Evolutionary conservation across 2,888 invertebrate genomes (phyloP), one percentile per base, ranked within the genome.

Genomic region (Drosophila cracens): DNA sequence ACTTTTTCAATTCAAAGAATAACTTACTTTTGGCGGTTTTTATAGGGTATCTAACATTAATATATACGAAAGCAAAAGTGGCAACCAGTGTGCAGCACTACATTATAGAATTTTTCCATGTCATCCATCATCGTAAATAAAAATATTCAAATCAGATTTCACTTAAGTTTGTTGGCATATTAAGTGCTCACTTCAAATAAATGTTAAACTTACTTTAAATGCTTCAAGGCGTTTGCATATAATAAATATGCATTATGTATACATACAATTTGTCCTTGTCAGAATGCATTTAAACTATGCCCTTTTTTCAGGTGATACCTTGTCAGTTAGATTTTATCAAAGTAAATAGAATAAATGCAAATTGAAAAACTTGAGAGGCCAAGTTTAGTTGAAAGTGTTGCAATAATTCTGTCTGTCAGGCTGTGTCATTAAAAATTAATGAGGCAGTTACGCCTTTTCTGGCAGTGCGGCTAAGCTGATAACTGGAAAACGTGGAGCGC

Each of bases 161-260:
- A 34, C 58, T 58, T 53, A 51, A 29, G 10, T 51, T 25, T 49
- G 29, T 27, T 53, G n/a, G 58, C 40, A 64, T 48, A 34, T 36
- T 49, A 60, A 66, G 57, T 67, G 60, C 63, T 54, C 33, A 31
- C 38, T 13, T n/a, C 27, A 75, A 64, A 66, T 54, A 33, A 56
- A 67, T 61, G 64, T 74, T 40, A 48, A 63, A 48, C 31, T 29
- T 34, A 18, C 36, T 38, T 25, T 29, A 62, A 62, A 59, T 29
- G 36, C 18, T 10, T 31, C 33, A 52, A 67, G 31, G 36, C 18
- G 8, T 27, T 53, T 7, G 8, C 6, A 21, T 25, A 7, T 11
- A 11, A 16, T 11, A 13, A 7, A 33, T n/a, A 31, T 31, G 16
- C 43, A 46, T 21, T 16, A 21, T 27, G 4, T 49, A 18, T 5